Evolutionary conservation across 2,797 vertebrate genomes (phyloP), one percentile per base, ranked within the genome.

Genomic region (Lithobates pipiens): DNA sequence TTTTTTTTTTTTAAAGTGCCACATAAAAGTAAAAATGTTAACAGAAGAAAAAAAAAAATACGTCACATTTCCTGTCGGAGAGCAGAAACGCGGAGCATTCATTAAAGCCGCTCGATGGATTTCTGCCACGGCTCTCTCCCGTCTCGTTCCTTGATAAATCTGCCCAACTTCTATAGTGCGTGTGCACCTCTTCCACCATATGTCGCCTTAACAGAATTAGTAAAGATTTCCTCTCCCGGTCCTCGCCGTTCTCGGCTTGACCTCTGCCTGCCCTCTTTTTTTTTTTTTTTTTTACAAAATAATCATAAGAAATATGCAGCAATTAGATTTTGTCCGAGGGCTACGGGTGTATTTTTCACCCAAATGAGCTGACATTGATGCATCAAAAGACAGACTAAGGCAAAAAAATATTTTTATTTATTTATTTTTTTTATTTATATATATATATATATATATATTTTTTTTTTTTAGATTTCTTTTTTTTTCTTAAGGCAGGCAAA

Each of bases 251-350:
- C 76, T 85, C 67, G 82, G 36, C 27, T 32, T 85, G 82, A 80
- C 83, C 84, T 82, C 46, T 57, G 36, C 11, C 32, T 18, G n/a
- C 42, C 67, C 36, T 44, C 34, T n/a, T 86, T 82, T 29, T 29
- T 29, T 29, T 29, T 29, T 29, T 29, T 29, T 29, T 29, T 29
- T 86, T 79, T 46, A 83, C 72, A 21, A 75, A 83, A 87, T 87
- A 82, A 83, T 74, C 32, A 57, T 74, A 29, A 65, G 84, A 87
- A 90, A 89, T 88, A 88, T 3, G 57, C 86, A 88, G 90, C 90
- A 90, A 92, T 91, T 88, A 91, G 89, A 88, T 90, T 92, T 92
- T 91, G 77, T 88, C 15, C 5, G 81, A 86, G 74, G 89, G 88
- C 90, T 90, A 87, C 63, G 67, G 77, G 86, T 84, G 77, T 87